Evolutionary conservation across 2,113 vertebrate species (phyloP).

Genomic region (Chascanopsetta lugubris): DNA sequence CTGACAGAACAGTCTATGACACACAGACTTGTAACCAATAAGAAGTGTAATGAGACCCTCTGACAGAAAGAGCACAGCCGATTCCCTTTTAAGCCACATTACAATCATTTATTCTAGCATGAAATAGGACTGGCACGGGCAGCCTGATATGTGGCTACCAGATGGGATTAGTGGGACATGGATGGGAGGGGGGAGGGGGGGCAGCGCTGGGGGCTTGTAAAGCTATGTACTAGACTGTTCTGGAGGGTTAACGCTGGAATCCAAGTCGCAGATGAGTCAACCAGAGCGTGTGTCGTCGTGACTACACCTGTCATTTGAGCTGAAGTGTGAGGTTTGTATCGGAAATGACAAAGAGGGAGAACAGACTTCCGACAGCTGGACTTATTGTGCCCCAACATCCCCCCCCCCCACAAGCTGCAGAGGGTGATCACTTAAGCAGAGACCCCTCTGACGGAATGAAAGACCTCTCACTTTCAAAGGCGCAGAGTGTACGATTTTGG

Average conservation of each 20-base stretch:
- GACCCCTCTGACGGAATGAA: slow-evolving; percentile 28
- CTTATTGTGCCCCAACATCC: slow-evolving; percentile 43
- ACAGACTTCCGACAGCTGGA: slow-evolving; percentile 23
- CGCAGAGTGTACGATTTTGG: too few relatives aligned
- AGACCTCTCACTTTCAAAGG: slow-evolving; percentile 4
- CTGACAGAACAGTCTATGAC: slow-evolving; percentile 73
- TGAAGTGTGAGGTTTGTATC: neutral
- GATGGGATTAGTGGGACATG: slow-evolving; percentile 68
- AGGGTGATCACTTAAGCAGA: slow-evolving; percentile 46
- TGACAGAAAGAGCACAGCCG: slow-evolving; percentile 45
- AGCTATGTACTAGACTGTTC: neutral
- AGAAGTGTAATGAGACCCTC: slow-evolving; percentile 69
- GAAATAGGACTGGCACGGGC: slow-evolving; percentile 47
- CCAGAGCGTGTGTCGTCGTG: neutral
- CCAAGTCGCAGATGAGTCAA: neutral
- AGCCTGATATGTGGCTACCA: slow-evolving; percentile 50
- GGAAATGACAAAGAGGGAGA: neutral
- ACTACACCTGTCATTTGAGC: neutral
- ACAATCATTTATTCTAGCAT: slow-evolving; percentile 45
- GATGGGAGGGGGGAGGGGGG: slow-evolving; percentile 5
- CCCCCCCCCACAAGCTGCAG: slow-evolving; percentile 24
- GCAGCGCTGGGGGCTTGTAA: neutral
- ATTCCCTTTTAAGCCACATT: slow-evolving; percentile 45
- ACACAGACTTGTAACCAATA: slow-evolving; percentile 76
- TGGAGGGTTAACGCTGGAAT: slow-evolving; percentile 53